These are phyloP conservation scores for Alca torda DNA, from an alignment of 2,797 vertebrate genomes.

Conservation along the genomic window DNA sequence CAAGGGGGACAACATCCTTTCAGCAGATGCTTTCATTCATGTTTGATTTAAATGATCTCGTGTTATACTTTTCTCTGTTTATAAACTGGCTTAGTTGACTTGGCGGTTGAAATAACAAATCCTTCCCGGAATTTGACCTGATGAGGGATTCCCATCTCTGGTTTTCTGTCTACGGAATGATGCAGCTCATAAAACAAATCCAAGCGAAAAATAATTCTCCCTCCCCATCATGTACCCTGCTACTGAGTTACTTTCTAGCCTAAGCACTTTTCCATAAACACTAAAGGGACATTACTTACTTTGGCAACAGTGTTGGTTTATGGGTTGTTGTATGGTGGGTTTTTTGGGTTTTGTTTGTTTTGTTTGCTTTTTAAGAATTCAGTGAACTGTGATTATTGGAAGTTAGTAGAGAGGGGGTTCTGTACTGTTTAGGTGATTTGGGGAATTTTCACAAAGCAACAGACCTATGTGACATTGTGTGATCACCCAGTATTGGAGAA, in stretches of 20 bases:
- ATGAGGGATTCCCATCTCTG: background rate
- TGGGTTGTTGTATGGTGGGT: background rate
- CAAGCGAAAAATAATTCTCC: background rate
- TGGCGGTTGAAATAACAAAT: background rate
- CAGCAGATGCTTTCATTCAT: conserved; percentile 25
- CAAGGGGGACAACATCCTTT: background rate
- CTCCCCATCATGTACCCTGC: background rate
- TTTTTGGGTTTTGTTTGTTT: background rate
- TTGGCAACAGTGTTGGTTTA: background rate
- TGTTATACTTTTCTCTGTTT: background rate
- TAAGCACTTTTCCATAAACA: background rate
- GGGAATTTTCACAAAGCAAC: background rate
- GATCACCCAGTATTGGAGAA: background rate
- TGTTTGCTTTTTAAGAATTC: background rate
- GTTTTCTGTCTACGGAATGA: background rate
- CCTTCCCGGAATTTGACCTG: background rate
- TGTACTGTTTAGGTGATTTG: background rate
- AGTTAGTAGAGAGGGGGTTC: background rate
- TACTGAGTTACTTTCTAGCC: background rate
- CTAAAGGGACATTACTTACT: background rate
- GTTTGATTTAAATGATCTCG: background rate
- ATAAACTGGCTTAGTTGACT: background rate
- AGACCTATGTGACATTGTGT: background rate
- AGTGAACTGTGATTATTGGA: background rate
- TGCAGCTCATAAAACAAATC: background rate